phyloP scores from a whole-genome alignment of 2,888 invertebrate genomes.

The Hyalella azteca region DNA sequence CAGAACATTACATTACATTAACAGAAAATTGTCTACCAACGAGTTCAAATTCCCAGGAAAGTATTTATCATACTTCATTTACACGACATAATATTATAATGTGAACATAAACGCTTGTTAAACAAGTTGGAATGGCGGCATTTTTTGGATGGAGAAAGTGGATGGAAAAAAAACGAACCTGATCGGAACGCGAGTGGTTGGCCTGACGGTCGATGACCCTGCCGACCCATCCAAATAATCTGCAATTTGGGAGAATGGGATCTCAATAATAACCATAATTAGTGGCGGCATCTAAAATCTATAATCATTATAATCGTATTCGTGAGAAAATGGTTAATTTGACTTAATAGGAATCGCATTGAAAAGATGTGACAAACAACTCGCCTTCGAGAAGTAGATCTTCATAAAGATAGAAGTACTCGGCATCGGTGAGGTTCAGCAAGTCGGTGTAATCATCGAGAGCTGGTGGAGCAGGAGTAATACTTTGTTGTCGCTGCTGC shows the following conservation, averaged over 20 bases:
- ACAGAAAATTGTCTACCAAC: too few relatives aligned
- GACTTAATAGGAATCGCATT: background rate
- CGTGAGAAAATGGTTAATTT: background rate
- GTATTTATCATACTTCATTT: too few relatives aligned
- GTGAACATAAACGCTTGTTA: too few relatives aligned
- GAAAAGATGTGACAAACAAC: background rate
- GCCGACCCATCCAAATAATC: conserved; percentile 46
- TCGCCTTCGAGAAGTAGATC: conserved; percentile 48
- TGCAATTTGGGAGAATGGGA: too few relatives aligned
- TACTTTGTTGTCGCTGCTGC: conserved; percentile 46
- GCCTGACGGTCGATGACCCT: conserved; percentile 33
- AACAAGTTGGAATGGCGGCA: too few relatives aligned
- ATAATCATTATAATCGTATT: too few relatives aligned
- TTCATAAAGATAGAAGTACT: conserved; percentile 55
- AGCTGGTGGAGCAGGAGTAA: conserved; percentile 30
- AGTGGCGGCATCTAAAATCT: too few relatives aligned
- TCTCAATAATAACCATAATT: background rate
- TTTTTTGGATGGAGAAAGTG: too few relatives aligned
- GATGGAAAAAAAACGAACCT: conserved; percentile 36
- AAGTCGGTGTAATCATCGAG: conserved; percentile 39
- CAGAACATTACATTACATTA: too few relatives aligned
- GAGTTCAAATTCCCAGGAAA: too few relatives aligned
- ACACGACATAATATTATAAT: too few relatives aligned
- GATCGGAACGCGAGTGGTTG: conserved; percentile 28
- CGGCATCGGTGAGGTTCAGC: conserved; percentile 52